phyloP scores from a whole-genome alignment of 2,113 vertebrate species.

The Uria lomvia region DNA sequence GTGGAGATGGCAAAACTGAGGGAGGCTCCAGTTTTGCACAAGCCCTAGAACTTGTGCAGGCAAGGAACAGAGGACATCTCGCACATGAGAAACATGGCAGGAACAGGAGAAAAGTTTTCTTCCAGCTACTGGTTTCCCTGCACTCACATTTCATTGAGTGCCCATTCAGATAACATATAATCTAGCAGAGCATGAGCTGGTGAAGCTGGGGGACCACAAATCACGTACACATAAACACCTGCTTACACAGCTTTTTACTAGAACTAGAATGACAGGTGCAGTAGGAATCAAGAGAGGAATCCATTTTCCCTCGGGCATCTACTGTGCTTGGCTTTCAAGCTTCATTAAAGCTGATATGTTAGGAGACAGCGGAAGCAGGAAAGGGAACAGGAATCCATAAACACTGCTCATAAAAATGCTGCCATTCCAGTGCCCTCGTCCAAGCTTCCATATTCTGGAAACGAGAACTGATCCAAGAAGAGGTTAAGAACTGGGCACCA shows the following conservation, averaged over 20 bases:
- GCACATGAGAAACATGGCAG: accelerated
- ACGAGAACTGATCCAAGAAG: background rate
- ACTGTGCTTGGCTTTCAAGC: background rate
- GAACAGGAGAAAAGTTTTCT: background rate
- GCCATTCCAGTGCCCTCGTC: background rate
- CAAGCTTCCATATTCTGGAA: background rate
- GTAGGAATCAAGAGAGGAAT: background rate
- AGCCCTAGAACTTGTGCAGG: background rate
- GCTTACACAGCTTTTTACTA: background rate
- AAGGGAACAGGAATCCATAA: background rate
- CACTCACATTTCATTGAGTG: background rate
- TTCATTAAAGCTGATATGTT: background rate
- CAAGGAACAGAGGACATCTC: background rate
- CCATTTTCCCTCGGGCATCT: background rate
- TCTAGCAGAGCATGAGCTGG: background rate
- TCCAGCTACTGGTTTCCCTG: background rate
- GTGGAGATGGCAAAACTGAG: background rate
- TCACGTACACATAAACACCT: accelerated
- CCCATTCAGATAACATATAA: background rate
- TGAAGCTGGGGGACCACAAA: background rate
- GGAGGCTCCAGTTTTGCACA: background rate
- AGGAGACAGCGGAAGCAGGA: background rate
- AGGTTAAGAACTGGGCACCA: background rate
- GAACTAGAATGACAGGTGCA: background rate
- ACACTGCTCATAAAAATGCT: background rate